phyloP scores from a whole-genome alignment of 2,797 vertebrate species.

The Chelmon rostratus region DNA sequence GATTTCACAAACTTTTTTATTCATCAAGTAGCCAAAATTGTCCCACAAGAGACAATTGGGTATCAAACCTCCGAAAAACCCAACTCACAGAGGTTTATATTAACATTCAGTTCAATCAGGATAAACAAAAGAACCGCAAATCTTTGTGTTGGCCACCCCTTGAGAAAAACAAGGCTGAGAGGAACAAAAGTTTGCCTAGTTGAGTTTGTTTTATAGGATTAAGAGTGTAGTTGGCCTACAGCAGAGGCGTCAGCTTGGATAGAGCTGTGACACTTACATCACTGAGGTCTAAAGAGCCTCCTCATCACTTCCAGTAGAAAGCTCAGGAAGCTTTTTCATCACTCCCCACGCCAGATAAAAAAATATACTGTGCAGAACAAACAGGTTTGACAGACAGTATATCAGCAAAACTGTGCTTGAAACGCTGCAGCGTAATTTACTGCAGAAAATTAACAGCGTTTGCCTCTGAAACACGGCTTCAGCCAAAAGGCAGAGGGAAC shows the following conservation, averaged over 20 bases:
- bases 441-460: slow-evolving; percentile 46
- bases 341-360: slow-evolving; percentile 6
- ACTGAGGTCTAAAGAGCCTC: slow-evolving; percentile 18
- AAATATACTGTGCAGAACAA: slow-evolving; percentile 11
- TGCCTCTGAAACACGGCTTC: slow-evolving; percentile 35
- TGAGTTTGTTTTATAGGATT: background rate
- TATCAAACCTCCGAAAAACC: background rate
- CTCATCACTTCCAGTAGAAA: slow-evolving; percentile 17
- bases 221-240: background rate
- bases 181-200: background rate
- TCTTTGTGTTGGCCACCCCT: background rate
- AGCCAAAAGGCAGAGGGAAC: slow-evolving; percentile 22
- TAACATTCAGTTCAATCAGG: background rate
- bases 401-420: slow-evolving; percentile 32
- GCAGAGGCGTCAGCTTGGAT: slow-evolving; percentile 9
- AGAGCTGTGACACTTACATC: background rate
- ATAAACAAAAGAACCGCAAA: background rate
- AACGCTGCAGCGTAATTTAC: slow-evolving; percentile 47
- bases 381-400: slow-evolving; percentile 31
- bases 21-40: background rate
- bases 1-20: background rate
- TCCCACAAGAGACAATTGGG: background rate
- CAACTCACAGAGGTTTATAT: background rate
- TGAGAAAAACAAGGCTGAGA: background rate
- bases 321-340: slow-evolving; percentile 25